Evolutionary conservation across 2,888 invertebrate genomes (phyloP), one percentile per base, ranked within the genome.

Genomic region (Lissonota sp.): DNA sequence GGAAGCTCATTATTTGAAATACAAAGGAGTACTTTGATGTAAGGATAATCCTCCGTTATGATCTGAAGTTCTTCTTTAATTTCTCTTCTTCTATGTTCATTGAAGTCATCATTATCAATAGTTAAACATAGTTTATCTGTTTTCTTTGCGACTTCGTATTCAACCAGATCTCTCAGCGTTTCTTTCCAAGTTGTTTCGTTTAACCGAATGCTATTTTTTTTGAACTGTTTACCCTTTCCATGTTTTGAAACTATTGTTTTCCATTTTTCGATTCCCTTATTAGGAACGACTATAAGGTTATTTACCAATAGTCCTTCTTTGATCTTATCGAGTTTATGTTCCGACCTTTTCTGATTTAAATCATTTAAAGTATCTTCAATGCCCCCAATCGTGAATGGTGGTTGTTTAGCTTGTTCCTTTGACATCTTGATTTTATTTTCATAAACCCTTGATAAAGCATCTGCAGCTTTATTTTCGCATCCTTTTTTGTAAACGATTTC

Each of bases 401-500:
- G 55, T 55, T 55, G 16, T 26, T 55, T 55, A 55, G 16, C 55
- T 26, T 55, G 55, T 6, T 55, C 55, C 6, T 55, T 55, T 7
- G 55, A 55, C 55, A 55, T 55, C 26, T 55, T 55, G 6, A 26
- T 26, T 3, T 55, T 55, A 55, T 55, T 70, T 70, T 46, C 60
- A 46, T 46, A 62, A 42, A 60, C 37, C 16, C 57, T 53, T 53
- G 70, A 70, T 55, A 70, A 26, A 42, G 57, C 55, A 70, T 70
- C 70, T 5, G 70, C 70, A 12, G 70, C 70, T 40, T 42, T 49
- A 44, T 70, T 70, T 57, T 70, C 70, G 4, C 55, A 55, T 73
- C 63, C 73, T n/a, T 73, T 73, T 51, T 39, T 53, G 63, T 73
- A 63, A 12, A 49, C 40, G 7, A 73, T 73, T 40, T 73, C 60